Evolutionary conservation across 2,888 invertebrate species (phyloP), one percentile per base, ranked within the genome.

Genomic region (Coenonympha arcania): DNA sequence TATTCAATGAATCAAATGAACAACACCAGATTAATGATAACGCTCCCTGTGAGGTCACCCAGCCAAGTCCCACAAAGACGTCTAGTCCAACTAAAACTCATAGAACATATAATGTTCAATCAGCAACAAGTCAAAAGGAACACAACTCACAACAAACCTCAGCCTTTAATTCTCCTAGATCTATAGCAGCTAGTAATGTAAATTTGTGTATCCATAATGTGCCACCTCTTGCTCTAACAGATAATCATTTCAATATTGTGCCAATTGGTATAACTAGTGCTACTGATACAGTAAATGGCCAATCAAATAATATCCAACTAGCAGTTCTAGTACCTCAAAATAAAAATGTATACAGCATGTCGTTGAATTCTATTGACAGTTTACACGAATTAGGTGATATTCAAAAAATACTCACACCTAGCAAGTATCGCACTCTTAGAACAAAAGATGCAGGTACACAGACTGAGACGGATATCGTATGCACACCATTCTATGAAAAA

Each of bases 361-460:
- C 87, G n/a, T 64, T 85, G 53, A 82, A 80, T 63, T 79, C 83
- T 5, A 62, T 80, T 4, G 76, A 72, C 48, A 79, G 73, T 59
- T 63, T 71, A 3, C 76, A 65, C 56, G 82, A 84, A 57, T 46
- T 69, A 45, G 61, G 71, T 15, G 78, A 81, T n/a, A 57, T 71
- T 4, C 68, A 68, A 34, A 86, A 79, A 68, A 59, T 83, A 54
- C 59, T 87, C 30, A 87, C 85, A 6, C 87, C 87, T 37, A 75
- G 82, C 26, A 87, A 86, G 69, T 87, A 83, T 69, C 85, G 88
- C 54, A 73, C 79, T 48, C 64, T 75, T 50, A 79, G 75, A 57
- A 79, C 83, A 48, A 88, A 89, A 64, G 91, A 92, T 64, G 91
- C 87, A 44, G 87, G 88, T 43, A 92, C 92, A n/a, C 92, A 92